Evolutionary conservation across 2,888 invertebrate species (phyloP), one percentile per base, ranked within the genome.

Genomic region (Heteromurus nitidus): DNA sequence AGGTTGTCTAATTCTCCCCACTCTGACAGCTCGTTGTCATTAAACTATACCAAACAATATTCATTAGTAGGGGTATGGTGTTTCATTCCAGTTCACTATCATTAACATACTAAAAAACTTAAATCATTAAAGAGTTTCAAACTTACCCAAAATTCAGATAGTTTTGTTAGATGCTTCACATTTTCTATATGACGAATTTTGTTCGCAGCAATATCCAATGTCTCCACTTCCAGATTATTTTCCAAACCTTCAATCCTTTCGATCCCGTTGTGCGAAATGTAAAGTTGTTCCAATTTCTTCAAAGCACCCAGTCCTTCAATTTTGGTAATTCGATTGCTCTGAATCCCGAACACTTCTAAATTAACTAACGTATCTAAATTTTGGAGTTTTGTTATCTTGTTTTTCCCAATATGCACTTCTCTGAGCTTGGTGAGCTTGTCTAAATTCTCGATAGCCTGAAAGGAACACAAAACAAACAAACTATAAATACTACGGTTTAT

Each of bases 111-210:
- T n/a, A n/a, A n/a, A n/a, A n/a, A n/a, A n/a, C n/a, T n/a, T n/a
- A n/a, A n/a, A n/a, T n/a, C n/a, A n/a, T n/a, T n/a, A n/a, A n/a
- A n/a, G n/a, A n/a, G n/a, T n/a, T n/a, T n/a, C n/a, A n/a, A 3
- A 16, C 36, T 36, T 90, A 97, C 96, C 99, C 99, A 99, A 88
- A 99, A 92, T 90, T 99, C 99, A 88, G 96, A 94, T 84, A 99
- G 91, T n/a, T 93, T 90, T 1, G 87, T 89, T 88, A 99, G 91
- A 89, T 95, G 94, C 13, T 91, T 90, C 13, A 99, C 89, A 89
- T 96, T 96, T 83, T 94, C 92, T 84, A 99, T 93, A 1, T 89
- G 90, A 44, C 93, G 92, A 24, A 99, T 93, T 88, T 93, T 93
- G 89, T 99, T 99, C 87, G 93, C 92, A 0, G 98, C 96, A 87